Base-by-base conservation (phyloP, 2,797 vertebrate genomes). In the Bothrops alternatus region DNA sequence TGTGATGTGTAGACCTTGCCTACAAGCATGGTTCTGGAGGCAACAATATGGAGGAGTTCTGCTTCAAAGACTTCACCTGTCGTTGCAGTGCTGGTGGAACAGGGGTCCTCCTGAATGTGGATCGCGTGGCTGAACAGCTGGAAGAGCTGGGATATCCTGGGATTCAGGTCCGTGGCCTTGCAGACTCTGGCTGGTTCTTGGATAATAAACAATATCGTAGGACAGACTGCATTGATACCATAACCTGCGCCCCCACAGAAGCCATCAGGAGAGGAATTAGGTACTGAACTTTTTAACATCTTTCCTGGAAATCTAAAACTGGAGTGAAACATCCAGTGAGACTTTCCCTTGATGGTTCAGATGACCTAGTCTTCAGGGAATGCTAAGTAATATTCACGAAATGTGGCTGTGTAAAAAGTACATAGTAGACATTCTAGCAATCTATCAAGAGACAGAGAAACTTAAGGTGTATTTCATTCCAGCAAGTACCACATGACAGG, bases 111-210 rank as follows among this genome's bases (percentile, higher is more conserved):
- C 97, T 99, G 94, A 99, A 99, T 0, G 99, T 99, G 95, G 99
- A 99, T 94, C 98, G 96, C 0, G 99, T 99, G 94, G 98, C 99
- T 0, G 98, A 99, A 94, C 98, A 98, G 95, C 98, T 99, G 96
- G 98, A 98, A 95, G 98, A 98, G 73, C 96, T 99, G 96, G 99
- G 99, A 1, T 98, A 99, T 93, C 97, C 98, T 0, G 98, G 97
- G 91, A 98, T 99, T 95, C 99, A 99, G 94, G 99, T 99, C 78
- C 98, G 99, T 93, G 99, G 99, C 92, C 97, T 99, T 94, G 98
- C 98, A 0, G 99, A 99, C 94, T 99, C 99, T 0, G 99, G 99
- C 63, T 99, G 99, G 99, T 99, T 99, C 97, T 97, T 99, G 97
- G 99, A 99, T 97, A 99, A 99, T 94, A 98, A 99, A 96, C 99